These are phyloP conservation scores for Colletes gigas DNA, from an alignment of 1,140 invertebrate species.

Conservation along the genomic window DNA sequence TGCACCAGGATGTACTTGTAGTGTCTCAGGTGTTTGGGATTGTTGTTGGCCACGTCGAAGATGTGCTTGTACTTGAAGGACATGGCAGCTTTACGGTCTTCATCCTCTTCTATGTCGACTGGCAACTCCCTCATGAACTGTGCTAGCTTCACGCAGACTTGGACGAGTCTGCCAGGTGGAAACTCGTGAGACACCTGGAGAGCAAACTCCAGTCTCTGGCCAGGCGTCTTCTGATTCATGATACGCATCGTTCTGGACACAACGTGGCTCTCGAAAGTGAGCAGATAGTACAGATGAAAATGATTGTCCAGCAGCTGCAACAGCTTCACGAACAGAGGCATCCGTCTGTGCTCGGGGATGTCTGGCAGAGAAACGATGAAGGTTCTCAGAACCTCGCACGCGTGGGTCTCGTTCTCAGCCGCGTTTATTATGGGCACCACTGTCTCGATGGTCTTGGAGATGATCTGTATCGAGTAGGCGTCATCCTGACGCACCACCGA, in stretches of 20 bases:
- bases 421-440: conserved; percentile 92
- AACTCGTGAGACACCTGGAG: conserved; percentile 86
- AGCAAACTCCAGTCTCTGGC: conserved; percentile 87
- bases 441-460: conserved; percentile 93
- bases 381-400: conserved; percentile 88
- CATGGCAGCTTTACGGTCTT: conserved; percentile 62
- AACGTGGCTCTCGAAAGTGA: conserved; percentile 87
- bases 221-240: conserved; percentile 59
- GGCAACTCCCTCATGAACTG: conserved; percentile 86
- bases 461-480: conserved; percentile 96
- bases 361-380: conserved; percentile 94
- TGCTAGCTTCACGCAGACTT: conserved; percentile 85
- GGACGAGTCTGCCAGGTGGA: conserved; percentile 83
- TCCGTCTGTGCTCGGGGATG: conserved; percentile 93
- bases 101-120: conserved; percentile 83
- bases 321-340: conserved; percentile 90
- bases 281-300: conserved; percentile 89
- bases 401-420: conserved; percentile 79
- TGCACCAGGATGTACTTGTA: conserved; percentile 90
- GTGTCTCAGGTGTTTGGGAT: conserved; percentile 88
- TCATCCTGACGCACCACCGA: conserved; percentile 95
- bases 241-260: conserved; percentile 74
- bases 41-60: conserved; percentile 85
- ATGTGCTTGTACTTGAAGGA: conserved; percentile 80
- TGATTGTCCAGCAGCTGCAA: conserved; percentile 87